A percentile compares a stretch with the other conserved stretches of the same genome.
Conservation (phyloP, 2,113 vertebrate species). For the Heteronetta atricapilla region DNA sequence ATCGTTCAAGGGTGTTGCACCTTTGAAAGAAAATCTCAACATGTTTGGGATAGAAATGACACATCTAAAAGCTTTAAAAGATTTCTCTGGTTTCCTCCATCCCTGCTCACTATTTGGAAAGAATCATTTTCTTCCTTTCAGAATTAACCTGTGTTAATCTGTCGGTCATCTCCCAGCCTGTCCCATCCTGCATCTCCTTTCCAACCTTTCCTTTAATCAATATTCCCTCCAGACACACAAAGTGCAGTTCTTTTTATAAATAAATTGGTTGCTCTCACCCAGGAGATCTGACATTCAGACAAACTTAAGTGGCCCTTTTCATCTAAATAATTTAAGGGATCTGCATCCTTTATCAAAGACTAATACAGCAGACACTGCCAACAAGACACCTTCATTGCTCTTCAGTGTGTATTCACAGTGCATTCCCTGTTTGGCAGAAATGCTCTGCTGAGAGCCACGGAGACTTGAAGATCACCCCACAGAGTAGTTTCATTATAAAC, state of each 20-base stretch:
- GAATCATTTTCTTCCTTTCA: background rate
- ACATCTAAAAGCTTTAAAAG: background rate
- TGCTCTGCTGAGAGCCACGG: background rate
- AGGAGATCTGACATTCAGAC: slow-evolving; percentile 62
- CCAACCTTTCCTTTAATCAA: slow-evolving; percentile 48
- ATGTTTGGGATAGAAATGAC: background rate
- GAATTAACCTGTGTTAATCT: slow-evolving; percentile 44
- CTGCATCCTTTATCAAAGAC: slow-evolving; percentile 48
- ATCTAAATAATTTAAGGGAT: slow-evolving; percentile 57
- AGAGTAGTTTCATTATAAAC: background rate
- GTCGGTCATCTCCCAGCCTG: slow-evolving; percentile 34
- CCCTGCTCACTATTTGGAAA: background rate
- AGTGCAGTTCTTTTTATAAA: slow-evolving; percentile 39
- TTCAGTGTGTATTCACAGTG: background rate
- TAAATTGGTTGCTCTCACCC: background rate
- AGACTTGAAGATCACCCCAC: background rate
- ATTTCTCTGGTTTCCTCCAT: background rate
- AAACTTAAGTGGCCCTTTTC: slow-evolving; percentile 20
- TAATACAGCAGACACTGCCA: slow-evolving; percentile 9
- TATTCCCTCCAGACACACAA: slow-evolving; percentile 39
- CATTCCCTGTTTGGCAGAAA: background rate
- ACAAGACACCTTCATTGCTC: slow-evolving; percentile 39
- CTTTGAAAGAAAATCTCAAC: background rate
- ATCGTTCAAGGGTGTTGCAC: background rate
- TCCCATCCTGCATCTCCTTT: background rate